Evolutionary conservation across 2,113 vertebrate genomes (phyloP).

Genomic region (Bubo scandiacus): DNA sequence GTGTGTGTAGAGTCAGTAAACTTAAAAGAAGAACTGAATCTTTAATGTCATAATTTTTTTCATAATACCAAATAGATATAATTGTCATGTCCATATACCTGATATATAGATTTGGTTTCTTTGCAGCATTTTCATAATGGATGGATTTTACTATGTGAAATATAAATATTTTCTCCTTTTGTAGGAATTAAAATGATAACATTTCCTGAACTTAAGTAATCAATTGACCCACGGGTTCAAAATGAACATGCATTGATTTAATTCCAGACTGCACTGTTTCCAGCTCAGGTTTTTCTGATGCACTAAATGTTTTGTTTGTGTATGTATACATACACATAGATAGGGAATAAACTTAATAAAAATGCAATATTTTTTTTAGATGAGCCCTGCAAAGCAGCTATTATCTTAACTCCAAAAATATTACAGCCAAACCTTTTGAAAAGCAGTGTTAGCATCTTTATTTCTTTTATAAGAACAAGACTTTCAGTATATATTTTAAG

Average conservation of each 20-base stretch:
- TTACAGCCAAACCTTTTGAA: neutral
- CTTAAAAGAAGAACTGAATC: neutral
- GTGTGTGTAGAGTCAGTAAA: neutral
- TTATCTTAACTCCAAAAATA: neutral
- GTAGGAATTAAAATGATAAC: neutral
- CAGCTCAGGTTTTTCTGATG: neutral
- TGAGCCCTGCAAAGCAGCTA: neutral
- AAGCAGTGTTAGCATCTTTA: neutral
- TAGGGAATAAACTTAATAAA: neutral
- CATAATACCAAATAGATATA: neutral
- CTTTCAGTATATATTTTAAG: neutral
- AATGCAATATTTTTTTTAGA: conserved; percentile 17
- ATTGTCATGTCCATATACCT: neutral
- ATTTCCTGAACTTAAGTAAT: neutral
- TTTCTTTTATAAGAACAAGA: neutral
- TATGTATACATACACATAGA: neutral
- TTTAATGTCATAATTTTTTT: neutral
- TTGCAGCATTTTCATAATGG: neutral
- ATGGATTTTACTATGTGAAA: neutral
- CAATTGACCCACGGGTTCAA: neutral
- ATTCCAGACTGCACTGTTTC: neutral
- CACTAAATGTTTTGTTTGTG: neutral
- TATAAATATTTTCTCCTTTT: conserved; percentile 7
- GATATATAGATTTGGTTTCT: neutral
- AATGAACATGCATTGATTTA: neutral